Conservation (phyloP, 1,140 invertebrate species). For the Orussus abietinus region DNA sequence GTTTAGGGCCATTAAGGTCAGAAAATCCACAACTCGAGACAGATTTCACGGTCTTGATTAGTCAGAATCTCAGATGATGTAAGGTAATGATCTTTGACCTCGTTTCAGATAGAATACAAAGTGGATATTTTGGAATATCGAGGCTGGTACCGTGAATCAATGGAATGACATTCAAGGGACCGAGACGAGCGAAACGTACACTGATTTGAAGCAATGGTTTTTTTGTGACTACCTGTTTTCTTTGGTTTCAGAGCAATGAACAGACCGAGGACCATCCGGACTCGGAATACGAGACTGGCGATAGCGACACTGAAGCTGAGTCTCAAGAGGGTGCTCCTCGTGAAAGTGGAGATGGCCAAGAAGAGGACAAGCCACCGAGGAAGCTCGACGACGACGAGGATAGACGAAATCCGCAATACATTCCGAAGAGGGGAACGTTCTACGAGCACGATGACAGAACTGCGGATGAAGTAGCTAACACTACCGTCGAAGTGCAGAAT, state of each 20-base stretch:
- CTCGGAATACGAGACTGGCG: slow-evolving; percentile 52
- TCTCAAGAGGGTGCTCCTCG: slow-evolving; percentile 47
- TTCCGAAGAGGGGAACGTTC: slow-evolving; percentile 92
- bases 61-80: too few relatives aligned
- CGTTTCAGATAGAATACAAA: too few relatives aligned
- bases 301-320: slow-evolving; percentile 48
- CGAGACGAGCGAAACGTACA: too few relatives aligned
- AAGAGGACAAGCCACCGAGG: slow-evolving; percentile 57
- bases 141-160: too few relatives aligned
- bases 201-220: too few relatives aligned
- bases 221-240: not conserved
- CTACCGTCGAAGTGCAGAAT: slow-evolving; percentile 35
- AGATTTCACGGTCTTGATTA: too few relatives aligned
- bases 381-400: slow-evolving; percentile 92
- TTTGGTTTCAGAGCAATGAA: slow-evolving; percentile 45
- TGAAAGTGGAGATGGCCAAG: slow-evolving; percentile 62
- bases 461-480: slow-evolving; percentile 60
- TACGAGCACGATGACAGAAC: slow-evolving; percentile 94
- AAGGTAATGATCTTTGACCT: too few relatives aligned
- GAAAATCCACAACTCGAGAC: too few relatives aligned
- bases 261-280: slow-evolving; percentile 51
- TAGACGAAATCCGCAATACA: slow-evolving; percentile 92
- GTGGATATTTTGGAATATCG: too few relatives aligned
- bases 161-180: too few relatives aligned
- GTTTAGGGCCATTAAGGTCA: too few relatives aligned